These are phyloP conservation scores for Stomorhina lunata DNA, from an alignment of 2,888 invertebrate genomes.

Conservation along the genomic window DNA sequence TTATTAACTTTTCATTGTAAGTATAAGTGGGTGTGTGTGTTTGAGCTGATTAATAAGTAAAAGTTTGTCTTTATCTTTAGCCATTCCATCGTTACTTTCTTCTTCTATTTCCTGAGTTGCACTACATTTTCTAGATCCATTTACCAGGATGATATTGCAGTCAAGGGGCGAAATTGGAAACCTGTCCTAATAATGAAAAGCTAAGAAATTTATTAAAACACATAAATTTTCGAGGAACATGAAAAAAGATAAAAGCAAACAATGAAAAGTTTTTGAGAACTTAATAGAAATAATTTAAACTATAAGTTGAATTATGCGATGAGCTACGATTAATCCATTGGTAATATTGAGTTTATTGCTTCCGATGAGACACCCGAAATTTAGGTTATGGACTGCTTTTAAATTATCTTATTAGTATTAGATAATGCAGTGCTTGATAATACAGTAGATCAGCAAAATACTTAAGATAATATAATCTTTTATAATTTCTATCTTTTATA, in stretches of 20 bases:
- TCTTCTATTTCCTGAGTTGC: not conserved
- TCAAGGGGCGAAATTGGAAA: constrained; percentile 30
- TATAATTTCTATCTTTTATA: no score
- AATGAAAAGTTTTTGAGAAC: constrained; percentile 33
- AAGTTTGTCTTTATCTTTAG: constrained; percentile 54
- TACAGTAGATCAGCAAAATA: no score
- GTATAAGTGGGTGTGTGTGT: constrained; percentile 37
- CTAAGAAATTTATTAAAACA: constrained; percentile 54
- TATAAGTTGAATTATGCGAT: no score
- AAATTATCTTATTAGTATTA: no score
- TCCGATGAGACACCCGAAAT: no score
- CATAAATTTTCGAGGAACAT: constrained; percentile 47
- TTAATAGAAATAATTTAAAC: no score
- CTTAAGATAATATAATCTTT: no score
- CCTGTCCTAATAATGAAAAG: constrained; percentile 46
- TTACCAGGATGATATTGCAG: no score
- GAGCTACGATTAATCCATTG: no score
- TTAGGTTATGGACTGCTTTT: no score
- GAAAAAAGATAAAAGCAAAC: not conserved
- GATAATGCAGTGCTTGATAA: no score
- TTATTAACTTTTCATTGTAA: constrained; percentile 15
- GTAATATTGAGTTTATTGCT: no score
- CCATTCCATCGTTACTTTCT: constrained; percentile 49
- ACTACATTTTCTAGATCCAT: not conserved
- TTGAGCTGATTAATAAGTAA: constrained; percentile 54